Evolutionary conservation across 2,888 invertebrate species (phyloP).

Genomic region (Acronicta alni): DNA sequence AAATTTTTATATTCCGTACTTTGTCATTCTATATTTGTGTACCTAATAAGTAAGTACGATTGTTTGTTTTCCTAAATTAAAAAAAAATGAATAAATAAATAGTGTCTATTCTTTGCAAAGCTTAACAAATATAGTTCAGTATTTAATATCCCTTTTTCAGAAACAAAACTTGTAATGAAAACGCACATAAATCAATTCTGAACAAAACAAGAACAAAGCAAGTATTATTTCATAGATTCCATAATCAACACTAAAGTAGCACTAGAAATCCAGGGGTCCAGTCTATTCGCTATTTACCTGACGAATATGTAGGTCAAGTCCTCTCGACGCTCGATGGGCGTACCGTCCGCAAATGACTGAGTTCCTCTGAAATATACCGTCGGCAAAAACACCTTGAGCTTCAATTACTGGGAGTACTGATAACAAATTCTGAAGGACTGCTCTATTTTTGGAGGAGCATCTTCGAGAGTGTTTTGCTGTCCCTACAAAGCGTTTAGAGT

Average conservation of each 20-base stretch:
- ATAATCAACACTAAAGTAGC: constrained; percentile 17
- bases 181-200: no score
- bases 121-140: no score
- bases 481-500: constrained; percentile 27
- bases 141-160: no score
- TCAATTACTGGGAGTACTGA: constrained; percentile 41
- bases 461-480: constrained; percentile 34
- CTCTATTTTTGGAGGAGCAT: constrained; percentile 38
- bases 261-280: constrained; percentile 11
- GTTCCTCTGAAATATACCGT: constrained; percentile 39
- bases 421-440: constrained; percentile 32
- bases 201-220: background rate
- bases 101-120: no score
- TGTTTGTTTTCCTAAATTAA: no score
- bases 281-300: constrained; percentile 52
- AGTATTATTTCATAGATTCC: background rate
- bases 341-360: constrained; percentile 51
- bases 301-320: constrained; percentile 56
- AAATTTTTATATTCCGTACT: no score
- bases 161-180: no score
- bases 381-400: constrained; percentile 38
- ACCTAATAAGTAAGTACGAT: no score
- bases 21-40: no score
- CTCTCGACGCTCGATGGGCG: constrained; percentile 46
- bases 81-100: no score